phyloP scores from a whole-genome alignment of 1,140 invertebrate genomes.

The Hormaphis cornu region DNA sequence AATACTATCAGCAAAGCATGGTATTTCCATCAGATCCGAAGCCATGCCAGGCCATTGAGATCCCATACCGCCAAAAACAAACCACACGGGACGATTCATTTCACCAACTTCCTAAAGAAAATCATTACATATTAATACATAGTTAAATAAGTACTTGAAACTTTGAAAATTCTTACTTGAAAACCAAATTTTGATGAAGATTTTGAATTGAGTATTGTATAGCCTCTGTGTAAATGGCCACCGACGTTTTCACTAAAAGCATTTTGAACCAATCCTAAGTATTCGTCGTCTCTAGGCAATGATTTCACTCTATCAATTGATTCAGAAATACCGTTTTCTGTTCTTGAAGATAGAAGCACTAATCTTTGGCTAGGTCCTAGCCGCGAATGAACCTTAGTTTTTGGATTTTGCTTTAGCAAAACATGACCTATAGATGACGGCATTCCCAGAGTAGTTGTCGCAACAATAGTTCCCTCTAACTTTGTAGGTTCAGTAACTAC shows the following conservation, averaged over 20 bases:
- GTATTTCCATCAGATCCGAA: conserved; percentile 50
- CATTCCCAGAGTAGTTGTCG: conserved; percentile 54
- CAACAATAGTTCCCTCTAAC: conserved; percentile 44
- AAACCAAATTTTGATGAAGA: conserved; percentile 36
- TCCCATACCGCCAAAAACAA: conserved; percentile 61
- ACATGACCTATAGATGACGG: conserved; percentile 54
- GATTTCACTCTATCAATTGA: conserved; percentile 36
- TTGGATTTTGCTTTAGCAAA: conserved; percentile 43
- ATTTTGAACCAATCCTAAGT: conserved; percentile 44
- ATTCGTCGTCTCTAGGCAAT: conserved; percentile 40
- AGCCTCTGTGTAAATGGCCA: conserved; percentile 46
- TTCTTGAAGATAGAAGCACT: conserved; percentile 37
- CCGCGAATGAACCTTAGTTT: conserved; percentile 27
- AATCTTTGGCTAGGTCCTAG: conserved; percentile 35
- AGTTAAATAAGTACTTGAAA: neutral
- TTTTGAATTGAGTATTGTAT: conserved; percentile 42
- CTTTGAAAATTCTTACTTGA: conserved; percentile 34
- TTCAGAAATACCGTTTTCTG: conserved; percentile 34
- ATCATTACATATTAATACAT: conserved; percentile 34
- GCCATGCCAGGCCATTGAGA: conserved; percentile 62
- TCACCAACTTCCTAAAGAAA: conserved; percentile 27
- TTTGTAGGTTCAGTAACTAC: conserved; percentile 33
- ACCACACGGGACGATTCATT: conserved; percentile 49
- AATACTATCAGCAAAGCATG: conserved; percentile 56
- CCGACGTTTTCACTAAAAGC: conserved; percentile 40